Evolutionary conservation across 2,113 vertebrate genomes (phyloP), one percentile per base, ranked within the genome.

Genomic region (Otis tarda): DNA sequence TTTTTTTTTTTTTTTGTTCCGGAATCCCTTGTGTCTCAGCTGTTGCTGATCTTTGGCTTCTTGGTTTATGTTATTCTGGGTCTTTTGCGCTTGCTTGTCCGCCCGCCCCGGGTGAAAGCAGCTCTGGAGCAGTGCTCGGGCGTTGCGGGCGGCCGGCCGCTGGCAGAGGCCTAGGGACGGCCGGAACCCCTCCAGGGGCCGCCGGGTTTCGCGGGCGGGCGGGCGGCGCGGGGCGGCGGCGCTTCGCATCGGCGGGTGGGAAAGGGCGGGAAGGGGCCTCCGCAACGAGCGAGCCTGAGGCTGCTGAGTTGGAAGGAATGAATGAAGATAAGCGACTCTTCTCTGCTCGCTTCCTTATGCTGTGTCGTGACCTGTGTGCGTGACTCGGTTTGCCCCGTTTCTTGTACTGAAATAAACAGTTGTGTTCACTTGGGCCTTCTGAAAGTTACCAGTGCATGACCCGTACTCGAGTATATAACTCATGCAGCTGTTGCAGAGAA

Each of bases 341-440:
- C 53, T 37, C 59, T 28, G 10, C 24, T 13, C 8, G 0, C 52
- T 14, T 4, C 28, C 12, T 11, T 13, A 3, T 7, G 0, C 52
- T 4, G 53, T 8, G 23, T 5, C 6, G 1, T 8, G 50, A 2
- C 41, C 17, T 12, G 12, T 9, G 0, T 9, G 1, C 5, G 0
- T 12, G 50, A 3, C 25, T 43, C n/a, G 0, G 15, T 15, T n/a
- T 19, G 47, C 6, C 19, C 41, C 14, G 12, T 7, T 70, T 17
- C 22, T 47, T 12, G 27, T 7, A 2, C 30, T 30, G 76, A 65
- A 59, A 43, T 50, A 55, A n/a, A 27, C 14, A 28, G 15, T 16
- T 53, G 12, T 4, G 3, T 64, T 74, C 13, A 0, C 15, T 25
- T 14, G 28, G 31, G 22, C 43, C 18, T 12, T 28, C 35, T 47